Base-by-base conservation (phyloP, 2,797 vertebrate species). In the Alectoris magna region DNA sequence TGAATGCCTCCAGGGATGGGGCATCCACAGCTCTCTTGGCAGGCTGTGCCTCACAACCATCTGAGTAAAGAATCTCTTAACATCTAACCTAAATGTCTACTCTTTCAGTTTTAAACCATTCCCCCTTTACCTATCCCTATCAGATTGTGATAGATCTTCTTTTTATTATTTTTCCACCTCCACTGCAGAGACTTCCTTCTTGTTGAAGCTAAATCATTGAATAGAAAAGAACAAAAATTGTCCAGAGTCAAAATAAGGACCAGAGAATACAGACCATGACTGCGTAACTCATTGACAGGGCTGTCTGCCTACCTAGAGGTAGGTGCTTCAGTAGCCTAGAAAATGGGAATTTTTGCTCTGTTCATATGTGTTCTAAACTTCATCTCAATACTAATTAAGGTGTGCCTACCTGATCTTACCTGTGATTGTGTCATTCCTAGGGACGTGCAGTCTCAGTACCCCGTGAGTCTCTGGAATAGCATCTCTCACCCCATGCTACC, bases 391-490 rank as follows among this genome's bases (percentile, higher is more conserved):
- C 11, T 56, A 68, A 27, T 23, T 56, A 38, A 46, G 49, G 9
- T 67, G 13, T 69, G 14, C 36, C 62, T 85, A 4, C 0, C 0
- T 51, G 53, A 38, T 67, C 26, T 8, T 67, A 2, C 31, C 56
- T 53, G 14, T 34, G 36, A 59, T 14, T 17, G 17, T 34, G 18
- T 44, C 15, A n/a, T 73, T n/a, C 12, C 24, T 27, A 6, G 46
- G 46, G 14, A 44, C 0, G 1, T n/a, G 27, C 21, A 63, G n/a
- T 11, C 8, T 62, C n/a, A 12, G 1, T 71, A n/a, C 5, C 9
- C 5, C n/a, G 21, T 18, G 63, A 67, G 6, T 58, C 48, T 26
- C 53, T 49, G 23, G 71, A 72, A 62, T 10, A 63, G 17, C 3
- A 2, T 41, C 31, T 77, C 26, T 59, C 16, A 38, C 48, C 24